phyloP scores from a whole-genome alignment of 2,113 vertebrate species.

The Promerops cafer region DNA sequence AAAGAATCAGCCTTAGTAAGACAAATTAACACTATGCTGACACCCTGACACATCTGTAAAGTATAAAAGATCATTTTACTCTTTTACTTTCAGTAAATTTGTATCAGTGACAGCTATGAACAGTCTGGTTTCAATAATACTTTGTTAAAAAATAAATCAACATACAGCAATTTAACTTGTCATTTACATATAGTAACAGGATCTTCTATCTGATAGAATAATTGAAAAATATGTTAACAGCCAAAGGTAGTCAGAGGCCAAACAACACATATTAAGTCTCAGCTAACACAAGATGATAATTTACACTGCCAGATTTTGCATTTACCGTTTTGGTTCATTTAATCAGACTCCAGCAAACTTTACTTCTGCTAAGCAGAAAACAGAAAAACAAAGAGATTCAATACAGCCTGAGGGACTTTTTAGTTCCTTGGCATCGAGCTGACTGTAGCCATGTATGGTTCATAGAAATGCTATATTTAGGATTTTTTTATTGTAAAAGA shows the following conservation, averaged over 20 bases:
- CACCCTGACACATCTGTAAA: slow-evolving; percentile 35
- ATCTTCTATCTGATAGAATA: slow-evolving; percentile 32
- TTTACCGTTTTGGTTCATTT: slow-evolving; percentile 29
- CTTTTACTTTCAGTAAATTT: slow-evolving; percentile 26
- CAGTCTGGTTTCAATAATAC: slow-evolving; percentile 27
- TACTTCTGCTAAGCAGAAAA: slow-evolving; percentile 1
- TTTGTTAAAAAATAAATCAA: slow-evolving; percentile 49
- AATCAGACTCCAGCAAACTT: slow-evolving; percentile 29
- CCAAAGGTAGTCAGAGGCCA: slow-evolving; percentile 27
- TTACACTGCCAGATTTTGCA: slow-evolving; percentile 15
- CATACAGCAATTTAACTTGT: slow-evolving; percentile 23
- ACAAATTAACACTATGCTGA: slow-evolving; percentile 37
- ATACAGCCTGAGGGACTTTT: neutral
- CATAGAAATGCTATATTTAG: neutral
- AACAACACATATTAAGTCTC: neutral
- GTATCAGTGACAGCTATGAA: slow-evolving; percentile 12
- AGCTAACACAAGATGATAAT: slow-evolving; percentile 22
- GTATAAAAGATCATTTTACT: slow-evolving; percentile 15
- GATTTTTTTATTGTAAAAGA: slow-evolving; percentile 36
- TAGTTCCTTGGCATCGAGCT: neutral
- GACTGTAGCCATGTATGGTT: neutral
- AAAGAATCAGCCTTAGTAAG: neutral
- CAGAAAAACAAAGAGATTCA: neutral
- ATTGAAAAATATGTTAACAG: slow-evolving; percentile 14
- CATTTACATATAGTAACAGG: slow-evolving; percentile 16